Evolutionary conservation across 2,888 invertebrate species (phyloP), one percentile per base, ranked within the genome.

Genomic region (Andrena hattorfiana): DNA sequence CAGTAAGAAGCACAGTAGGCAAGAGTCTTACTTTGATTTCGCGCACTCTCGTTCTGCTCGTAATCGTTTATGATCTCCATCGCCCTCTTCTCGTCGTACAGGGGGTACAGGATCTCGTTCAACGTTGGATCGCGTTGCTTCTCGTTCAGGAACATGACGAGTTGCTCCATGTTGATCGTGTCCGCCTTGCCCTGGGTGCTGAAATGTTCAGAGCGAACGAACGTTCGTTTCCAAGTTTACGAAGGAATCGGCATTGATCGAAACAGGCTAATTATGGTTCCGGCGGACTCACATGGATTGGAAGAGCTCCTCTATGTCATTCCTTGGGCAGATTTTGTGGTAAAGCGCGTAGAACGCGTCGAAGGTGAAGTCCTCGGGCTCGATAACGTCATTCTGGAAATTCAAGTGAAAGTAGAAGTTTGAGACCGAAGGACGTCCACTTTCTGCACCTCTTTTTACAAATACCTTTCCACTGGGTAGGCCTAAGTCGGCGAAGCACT

Each of bases 331-430:
- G 92, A 99, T 99, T 95, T 99, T 99, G 94, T 99, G 99, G 94
- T 99, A 99, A 13, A 99, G 95, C 70, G 98, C 97, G 94, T 99
- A 99, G 94, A 99, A 99, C 94, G 99, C 99, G 89, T 99, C 99
- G 93, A 99, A 99, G 0, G 99, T 99, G 94, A 99, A 99, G 68
- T 97, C 97, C 26, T 97, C 97, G 69, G 97, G 97, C 92, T 99
- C 99, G 95, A 99, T 98, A 56, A 97, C 97, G 93, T 99, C 99
- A 93, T 98, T 98, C 97, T 97, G 92, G 51, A 94, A 94, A 85
- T 81, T 59, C 64, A 3, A 64, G 63, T 82, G 71, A 76, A 74
- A 70, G 32, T 71, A 51, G 28, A 23, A 32, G 23, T 26, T 28
- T 42, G 13, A 42, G 42, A 16, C 42, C 42, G 42, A 42, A 42